Base-by-base conservation (phyloP, 2,797 vertebrate genomes). In the Podarcis siculus region DNA sequence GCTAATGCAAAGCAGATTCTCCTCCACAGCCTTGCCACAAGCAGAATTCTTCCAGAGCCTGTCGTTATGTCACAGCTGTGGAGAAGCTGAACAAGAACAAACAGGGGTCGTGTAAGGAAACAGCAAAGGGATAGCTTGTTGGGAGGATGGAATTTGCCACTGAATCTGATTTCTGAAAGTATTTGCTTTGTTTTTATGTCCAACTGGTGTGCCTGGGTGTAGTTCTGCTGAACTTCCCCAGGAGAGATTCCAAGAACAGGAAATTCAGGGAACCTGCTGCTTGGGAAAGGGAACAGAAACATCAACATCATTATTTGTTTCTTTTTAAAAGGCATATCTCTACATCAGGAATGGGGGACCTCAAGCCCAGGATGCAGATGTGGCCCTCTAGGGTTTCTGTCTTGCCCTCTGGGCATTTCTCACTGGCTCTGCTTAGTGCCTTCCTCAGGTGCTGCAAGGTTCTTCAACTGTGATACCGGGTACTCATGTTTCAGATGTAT, bases 1-100 rank as follows among this genome's bases (percentile, higher is more conserved):
- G 91, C 93, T 95, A 96, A 94, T 93, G 93, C 2, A 1, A 94
- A 95, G 95, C 95, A 96, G 94, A 96, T 94, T 64, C 93, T 85
- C 66, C 89, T 84, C 64, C 66, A 55, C 66, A 45, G 90, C 94
- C 45, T 91, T 91, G 93, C 95, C 94, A 95, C 73, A 19, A 94
- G 94, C 94, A 92, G 92, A 94, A 95, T 95, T 95, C 93, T 91
- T 94, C 94, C 92, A 4, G 75, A 84, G 25, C 15, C 90, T 90
- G 92, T 93, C 94, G 94, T 95, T 64, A 94, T 92, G 92, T 96
- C 95, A 95, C 91, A 92, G 94, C 92, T 92, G 93, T 0, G 2
- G 92, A 92, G 92, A 80, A 91, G 89, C 82, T 88, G 55, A 81
- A 55, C 91, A 89, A 94, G 55, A 81, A 55, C 91, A 90, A 94